Evolutionary conservation across 2,888 invertebrate species (phyloP).

Genomic region (Diarsia mendica): DNA sequence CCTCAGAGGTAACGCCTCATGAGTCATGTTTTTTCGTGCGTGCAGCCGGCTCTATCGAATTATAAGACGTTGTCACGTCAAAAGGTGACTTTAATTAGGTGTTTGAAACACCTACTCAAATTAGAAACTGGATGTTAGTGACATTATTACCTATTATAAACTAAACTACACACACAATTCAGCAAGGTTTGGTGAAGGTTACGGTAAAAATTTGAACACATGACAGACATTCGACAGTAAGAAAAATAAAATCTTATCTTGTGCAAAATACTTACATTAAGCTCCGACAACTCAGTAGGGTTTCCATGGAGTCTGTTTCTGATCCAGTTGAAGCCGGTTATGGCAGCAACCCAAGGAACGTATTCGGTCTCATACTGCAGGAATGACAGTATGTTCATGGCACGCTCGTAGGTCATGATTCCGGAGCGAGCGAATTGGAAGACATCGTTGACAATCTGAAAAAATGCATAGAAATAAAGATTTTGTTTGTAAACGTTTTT

Average conservation of each 20-base stretch:
- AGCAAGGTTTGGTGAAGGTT: no score
- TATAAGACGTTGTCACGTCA: no score
- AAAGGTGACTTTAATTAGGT: not conserved
- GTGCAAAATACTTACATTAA: constrained; percentile 73
- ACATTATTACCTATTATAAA: no score
- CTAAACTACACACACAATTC: no score
- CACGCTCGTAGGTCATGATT: constrained; percentile 90
- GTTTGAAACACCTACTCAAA: not conserved
- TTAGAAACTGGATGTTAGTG: not conserved
- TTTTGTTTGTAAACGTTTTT: not conserved
- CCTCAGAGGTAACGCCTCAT: no score
- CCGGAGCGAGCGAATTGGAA: constrained; percentile 93
- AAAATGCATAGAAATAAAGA: constrained; percentile 18
- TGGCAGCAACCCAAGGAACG: constrained; percentile 94
- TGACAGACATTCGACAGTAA: no score
- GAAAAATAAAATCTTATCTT: not conserved
- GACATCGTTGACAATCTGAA: constrained; percentile 93
- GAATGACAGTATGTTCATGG: constrained; percentile 92
- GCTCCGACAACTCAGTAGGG: constrained; percentile 61
- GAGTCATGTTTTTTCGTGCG: no score
- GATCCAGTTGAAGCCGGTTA: constrained; percentile 89
- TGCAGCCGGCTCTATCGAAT: no score
- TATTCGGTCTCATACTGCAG: constrained; percentile 92
- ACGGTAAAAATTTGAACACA: no score
- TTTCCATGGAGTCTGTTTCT: constrained; percentile 79